Conservation (phyloP, 1,140 invertebrate species). For the Trichonephila inaurata region DNA sequence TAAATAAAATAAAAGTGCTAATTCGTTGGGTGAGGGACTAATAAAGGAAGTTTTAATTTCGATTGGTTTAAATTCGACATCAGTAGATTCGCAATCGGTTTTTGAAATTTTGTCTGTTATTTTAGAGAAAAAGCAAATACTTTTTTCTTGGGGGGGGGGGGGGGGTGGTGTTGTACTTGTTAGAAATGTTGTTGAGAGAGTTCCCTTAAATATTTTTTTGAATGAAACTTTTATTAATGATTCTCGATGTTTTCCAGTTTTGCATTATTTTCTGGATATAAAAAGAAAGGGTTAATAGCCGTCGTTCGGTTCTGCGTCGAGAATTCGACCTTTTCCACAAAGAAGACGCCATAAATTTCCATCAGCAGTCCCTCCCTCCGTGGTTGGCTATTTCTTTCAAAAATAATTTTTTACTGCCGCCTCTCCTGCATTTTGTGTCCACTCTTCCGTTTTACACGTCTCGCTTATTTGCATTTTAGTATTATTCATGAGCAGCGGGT, state of each 20-base stretch:
- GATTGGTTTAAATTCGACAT: too few species aligned
- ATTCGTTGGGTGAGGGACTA: too few species aligned
- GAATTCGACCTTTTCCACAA: slow-evolving; percentile 22
- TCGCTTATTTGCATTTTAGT: slow-evolving; percentile 57
- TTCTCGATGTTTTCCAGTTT: background rate
- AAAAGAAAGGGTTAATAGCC: slow-evolving; percentile 22
- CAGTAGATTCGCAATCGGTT: too few species aligned
- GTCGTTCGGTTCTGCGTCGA: background rate
- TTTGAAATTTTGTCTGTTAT: too few species aligned
- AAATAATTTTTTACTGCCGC: slow-evolving; percentile 46
- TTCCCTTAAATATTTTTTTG: background rate
- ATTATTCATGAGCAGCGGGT: background rate
- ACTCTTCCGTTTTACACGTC: slow-evolving; percentile 46
- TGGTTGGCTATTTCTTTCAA: background rate
- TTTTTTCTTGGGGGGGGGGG: too few species aligned
- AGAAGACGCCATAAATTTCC: slow-evolving; percentile 18
- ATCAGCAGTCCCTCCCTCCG: background rate
- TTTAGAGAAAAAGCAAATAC: too few species aligned
- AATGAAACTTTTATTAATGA: background rate
- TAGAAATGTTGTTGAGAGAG: too few species aligned
- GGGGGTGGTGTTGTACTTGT: too few species aligned
- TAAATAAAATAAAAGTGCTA: too few species aligned
- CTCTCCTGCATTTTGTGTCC: slow-evolving; percentile 1
- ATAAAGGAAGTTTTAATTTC: too few species aligned
- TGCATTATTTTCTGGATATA: background rate